phyloP scores from a whole-genome alignment of 2,797 vertebrate species.

The Brachyalestes nurse region DNA sequence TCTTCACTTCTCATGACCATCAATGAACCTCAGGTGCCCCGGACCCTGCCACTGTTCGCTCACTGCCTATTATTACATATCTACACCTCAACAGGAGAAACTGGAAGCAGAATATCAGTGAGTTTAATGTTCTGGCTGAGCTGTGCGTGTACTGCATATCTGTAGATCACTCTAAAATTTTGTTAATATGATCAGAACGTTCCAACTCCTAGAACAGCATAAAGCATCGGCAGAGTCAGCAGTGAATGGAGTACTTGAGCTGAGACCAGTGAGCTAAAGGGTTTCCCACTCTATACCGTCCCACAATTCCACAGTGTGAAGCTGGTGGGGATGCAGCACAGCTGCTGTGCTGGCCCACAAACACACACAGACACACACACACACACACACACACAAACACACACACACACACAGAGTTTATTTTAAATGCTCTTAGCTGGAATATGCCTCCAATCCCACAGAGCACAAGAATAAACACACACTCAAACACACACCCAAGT shows the following conservation, averaged over 20 bases:
- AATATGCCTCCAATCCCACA: slow-evolving; percentile 64
- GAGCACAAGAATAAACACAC: slow-evolving; percentile 32
- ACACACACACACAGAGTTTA: slow-evolving; percentile 57
- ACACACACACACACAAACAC: no score
- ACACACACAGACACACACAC: not conserved
- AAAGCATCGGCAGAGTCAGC: not conserved
- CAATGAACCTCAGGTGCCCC: no score
- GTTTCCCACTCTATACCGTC: not conserved
- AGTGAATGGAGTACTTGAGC: not conserved
- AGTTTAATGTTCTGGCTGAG: no score
- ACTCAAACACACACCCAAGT: not conserved
- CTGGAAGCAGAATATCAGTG: no score
- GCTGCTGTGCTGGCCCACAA: not conserved
- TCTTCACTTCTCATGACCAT: no score
- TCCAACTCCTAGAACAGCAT: no score
- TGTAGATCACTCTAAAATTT: not conserved
- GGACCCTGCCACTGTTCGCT: no score
- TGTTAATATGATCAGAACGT: no score
- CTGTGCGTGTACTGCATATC: no score
- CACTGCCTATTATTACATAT: no score
- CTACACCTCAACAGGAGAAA: no score
- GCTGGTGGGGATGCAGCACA: not conserved
- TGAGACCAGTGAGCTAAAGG: not conserved
- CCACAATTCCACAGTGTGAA: not conserved
- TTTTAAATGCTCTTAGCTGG: slow-evolving; percentile 66